Base-by-base conservation (phyloP, 2,797 vertebrate species). In the Tauraco hartlaubi region DNA sequence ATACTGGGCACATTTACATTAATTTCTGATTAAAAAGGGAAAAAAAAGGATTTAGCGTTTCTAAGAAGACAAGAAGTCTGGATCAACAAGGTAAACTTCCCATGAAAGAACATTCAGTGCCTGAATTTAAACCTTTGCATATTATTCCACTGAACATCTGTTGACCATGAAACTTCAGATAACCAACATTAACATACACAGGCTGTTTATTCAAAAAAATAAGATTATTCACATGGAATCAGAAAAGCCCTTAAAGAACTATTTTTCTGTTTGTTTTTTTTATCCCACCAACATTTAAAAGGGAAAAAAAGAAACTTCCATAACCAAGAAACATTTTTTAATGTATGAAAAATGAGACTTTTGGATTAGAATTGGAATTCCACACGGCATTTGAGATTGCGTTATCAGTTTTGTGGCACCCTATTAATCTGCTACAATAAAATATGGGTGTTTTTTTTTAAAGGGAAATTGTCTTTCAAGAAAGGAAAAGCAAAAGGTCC, bases 101-200 rank as follows among this genome's bases (percentile, higher is more conserved):
- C 18, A 48, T 37, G 52, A 90, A 96, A 92, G 92, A 92, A 66
- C 51, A 48, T 26, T 83, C 88, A 72, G 51, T 79, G 25, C 44
- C 72, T 95, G 91, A 81, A 93, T 95, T 88, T 87, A 97, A 96
- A 92, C 91, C 29, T 94, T 80, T 90, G 86, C 78, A 16, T 87
- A 78, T 95, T 95, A 96, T 88, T 96, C 91, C 71, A 76, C 62
- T 89, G 93, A 95, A 95, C 88, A 97, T 92, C 93, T 94, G 91
- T 69, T 97, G 92, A 89, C 71, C 85, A 85, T 63, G 85, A 98
- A 97, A 96, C 96, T 97, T 98, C 90, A 94, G 96, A 97, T 95
- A 97, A 95, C 86, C 72, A 96, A 97, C 88, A 97, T 97, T 97
- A 97, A 97, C 96, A 97, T 97, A 97, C 62, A 96, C 88, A 97